phyloP scores from a whole-genome alignment of 1,140 invertebrate species.

The Bradynema listronoti region DNA sequence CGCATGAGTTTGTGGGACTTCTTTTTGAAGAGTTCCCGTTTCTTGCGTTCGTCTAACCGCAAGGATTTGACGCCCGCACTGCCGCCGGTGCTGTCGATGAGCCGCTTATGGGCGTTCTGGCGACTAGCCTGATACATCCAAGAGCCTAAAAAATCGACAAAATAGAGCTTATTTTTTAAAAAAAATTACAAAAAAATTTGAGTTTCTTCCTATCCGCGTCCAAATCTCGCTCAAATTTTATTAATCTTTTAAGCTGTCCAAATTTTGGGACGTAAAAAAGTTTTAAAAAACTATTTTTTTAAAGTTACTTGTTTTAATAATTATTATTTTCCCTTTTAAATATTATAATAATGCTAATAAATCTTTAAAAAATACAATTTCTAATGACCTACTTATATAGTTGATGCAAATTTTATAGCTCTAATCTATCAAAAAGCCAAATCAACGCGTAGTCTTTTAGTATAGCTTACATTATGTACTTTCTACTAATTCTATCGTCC shows the following conservation, averaged over 20 bases:
- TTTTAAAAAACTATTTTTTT: too few species aligned
- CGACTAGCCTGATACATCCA: constrained; percentile 30
- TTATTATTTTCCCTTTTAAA: too few species aligned
- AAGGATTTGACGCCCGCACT: constrained; percentile 15
- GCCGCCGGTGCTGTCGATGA: not conserved
- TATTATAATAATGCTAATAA: too few species aligned
- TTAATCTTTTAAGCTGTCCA: not conserved
- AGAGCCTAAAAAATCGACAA: constrained; percentile 30
- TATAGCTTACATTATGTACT: not conserved
- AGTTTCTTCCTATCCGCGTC: not conserved
- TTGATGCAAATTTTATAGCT: not conserved
- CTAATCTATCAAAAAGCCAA: not conserved
- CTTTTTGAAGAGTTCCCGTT: constrained; percentile 26
- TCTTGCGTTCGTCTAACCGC: constrained; percentile 28
- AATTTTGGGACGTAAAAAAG: too few species aligned
- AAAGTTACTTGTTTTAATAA: too few species aligned
- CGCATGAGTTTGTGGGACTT: constrained; percentile 34
- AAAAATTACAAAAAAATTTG: not conserved
- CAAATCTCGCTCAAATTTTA: not conserved
- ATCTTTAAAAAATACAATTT: not conserved
- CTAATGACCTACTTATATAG: not conserved
- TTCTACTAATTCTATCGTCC: constrained; percentile 6
- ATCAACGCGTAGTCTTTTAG: not conserved
- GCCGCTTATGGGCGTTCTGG: not conserved
- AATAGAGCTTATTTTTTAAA: not conserved